Percentiles rank a stretch among this genome's conserved stretches.
Evolutionary conservation across 2,113 vertebrate species (phyloP).

Genomic region (Rhea pennata): DNA sequence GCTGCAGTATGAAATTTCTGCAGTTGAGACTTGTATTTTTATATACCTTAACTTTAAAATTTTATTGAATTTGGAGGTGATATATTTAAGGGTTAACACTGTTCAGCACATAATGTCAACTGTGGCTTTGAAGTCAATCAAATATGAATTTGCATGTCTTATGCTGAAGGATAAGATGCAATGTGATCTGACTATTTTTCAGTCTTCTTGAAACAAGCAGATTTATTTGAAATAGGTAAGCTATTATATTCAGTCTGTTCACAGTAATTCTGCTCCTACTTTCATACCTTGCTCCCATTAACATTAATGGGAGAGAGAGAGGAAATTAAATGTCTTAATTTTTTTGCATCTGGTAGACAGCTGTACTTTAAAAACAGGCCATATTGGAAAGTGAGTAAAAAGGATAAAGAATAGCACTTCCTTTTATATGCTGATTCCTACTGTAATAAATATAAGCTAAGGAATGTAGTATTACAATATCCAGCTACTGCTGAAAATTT

Average conservation of each 20-base stretch:
- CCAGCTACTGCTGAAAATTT: conserved; percentile 17
- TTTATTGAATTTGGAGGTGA: background rate
- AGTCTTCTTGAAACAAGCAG: conserved; percentile 3
- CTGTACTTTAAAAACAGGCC: conserved; percentile 10
- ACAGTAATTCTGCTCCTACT: background rate
- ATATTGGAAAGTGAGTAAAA: background rate
- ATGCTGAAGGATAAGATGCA: background rate
- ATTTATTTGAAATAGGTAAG: background rate
- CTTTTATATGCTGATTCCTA: conserved; percentile 23
- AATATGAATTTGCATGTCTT: background rate
- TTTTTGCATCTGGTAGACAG: conserved; percentile 54
- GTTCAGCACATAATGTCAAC: background rate
- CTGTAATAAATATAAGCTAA: conserved; percentile 14
- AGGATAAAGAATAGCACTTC: background rate
- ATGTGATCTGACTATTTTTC: background rate
- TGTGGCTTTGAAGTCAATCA: background rate
- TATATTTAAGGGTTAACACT: background rate
- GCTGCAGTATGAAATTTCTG: background rate
- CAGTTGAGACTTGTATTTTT: background rate
- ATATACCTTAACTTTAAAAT: background rate
- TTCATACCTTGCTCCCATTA: conserved; percentile 15
- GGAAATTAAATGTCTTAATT: conserved; percentile 63
- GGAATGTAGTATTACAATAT: conserved; percentile 1
- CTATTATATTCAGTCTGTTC: background rate
- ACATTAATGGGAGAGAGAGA: conserved; percentile 18